phyloP scores from a whole-genome alignment of 2,888 invertebrate genomes.

The Cremastinae sp. region DNA sequence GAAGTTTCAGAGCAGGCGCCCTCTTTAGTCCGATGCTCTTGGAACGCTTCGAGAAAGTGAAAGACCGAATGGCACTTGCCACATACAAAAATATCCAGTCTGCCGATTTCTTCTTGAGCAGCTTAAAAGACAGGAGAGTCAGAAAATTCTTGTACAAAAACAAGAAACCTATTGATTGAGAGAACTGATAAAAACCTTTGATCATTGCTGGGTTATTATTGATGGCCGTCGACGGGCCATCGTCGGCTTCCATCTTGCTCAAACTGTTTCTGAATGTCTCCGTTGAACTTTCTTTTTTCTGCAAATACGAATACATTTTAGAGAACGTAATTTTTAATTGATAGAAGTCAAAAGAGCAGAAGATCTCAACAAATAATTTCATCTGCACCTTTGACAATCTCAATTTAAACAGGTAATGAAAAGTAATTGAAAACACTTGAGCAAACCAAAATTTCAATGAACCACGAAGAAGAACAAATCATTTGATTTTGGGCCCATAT shows the following conservation, averaged over 20 bases:
- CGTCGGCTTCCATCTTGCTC: conserved; percentile 76
- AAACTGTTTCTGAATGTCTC: conserved; percentile 24
- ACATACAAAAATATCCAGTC: conserved; percentile 90
- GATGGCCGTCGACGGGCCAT: conserved; percentile 76
- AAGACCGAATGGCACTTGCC: conserved; percentile 91
- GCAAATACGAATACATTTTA: conserved; percentile 15
- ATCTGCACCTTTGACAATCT: too few species aligned
- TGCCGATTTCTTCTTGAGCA: conserved; percentile 88
- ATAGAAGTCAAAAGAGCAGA: background rate
- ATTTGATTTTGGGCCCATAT: background rate
- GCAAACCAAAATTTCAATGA: too few species aligned
- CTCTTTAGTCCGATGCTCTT: conserved; percentile 85
- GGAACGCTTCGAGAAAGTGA: conserved; percentile 90
- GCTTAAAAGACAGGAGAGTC: conserved; percentile 80
- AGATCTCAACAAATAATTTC: background rate
- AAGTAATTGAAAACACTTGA: too few species aligned
- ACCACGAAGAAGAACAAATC: background rate
- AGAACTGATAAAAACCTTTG: conserved; percentile 70
- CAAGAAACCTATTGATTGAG: background rate
- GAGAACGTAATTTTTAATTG: background rate
- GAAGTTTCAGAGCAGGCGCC: conserved; percentile 84
- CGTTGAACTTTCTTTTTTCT: conserved; percentile 32
- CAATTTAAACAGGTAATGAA: too few species aligned
- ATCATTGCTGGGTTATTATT: conserved; percentile 75
- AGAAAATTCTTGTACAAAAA: background rate